These are phyloP conservation scores for Lucinisca nassula DNA, from an alignment of 2,888 invertebrate species.

Conservation along the genomic window DNA sequence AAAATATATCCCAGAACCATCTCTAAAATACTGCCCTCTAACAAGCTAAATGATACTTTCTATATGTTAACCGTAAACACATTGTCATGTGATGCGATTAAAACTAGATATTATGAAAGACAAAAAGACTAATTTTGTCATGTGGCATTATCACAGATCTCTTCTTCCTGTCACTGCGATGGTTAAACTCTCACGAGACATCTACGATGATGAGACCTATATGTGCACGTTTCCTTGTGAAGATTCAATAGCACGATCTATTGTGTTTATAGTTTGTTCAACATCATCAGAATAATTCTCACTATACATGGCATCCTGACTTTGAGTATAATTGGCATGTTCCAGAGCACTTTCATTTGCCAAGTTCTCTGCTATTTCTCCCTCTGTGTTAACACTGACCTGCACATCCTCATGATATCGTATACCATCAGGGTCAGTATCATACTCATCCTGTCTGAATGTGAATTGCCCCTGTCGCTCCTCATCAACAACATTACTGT, in stretches of 20 bases:
- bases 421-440: background rate
- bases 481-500: background rate
- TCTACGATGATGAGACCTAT: background rate
- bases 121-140: too few species aligned
- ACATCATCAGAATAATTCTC: background rate
- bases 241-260: background rate
- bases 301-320: background rate
- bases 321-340: background rate
- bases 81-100: too few species aligned
- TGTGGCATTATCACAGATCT: too few species aligned
- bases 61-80: too few species aligned
- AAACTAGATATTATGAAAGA: too few species aligned
- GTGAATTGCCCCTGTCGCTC: background rate
- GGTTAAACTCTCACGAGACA: too few species aligned
- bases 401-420: background rate
- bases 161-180: too few species aligned
- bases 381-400: background rate
- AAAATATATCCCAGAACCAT: too few species aligned
- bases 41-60: too few species aligned
- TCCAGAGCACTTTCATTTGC: background rate
- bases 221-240: background rate
- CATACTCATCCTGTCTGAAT: background rate
- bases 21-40: too few species aligned
- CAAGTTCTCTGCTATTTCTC: background rate
- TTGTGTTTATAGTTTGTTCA: background rate